Percentiles rank a stretch among this genome's conserved stretches.
These are phyloP conservation scores for Pelecanus crispus DNA, from an alignment of 2,113 vertebrate species.

Conservation along the genomic window DNA sequence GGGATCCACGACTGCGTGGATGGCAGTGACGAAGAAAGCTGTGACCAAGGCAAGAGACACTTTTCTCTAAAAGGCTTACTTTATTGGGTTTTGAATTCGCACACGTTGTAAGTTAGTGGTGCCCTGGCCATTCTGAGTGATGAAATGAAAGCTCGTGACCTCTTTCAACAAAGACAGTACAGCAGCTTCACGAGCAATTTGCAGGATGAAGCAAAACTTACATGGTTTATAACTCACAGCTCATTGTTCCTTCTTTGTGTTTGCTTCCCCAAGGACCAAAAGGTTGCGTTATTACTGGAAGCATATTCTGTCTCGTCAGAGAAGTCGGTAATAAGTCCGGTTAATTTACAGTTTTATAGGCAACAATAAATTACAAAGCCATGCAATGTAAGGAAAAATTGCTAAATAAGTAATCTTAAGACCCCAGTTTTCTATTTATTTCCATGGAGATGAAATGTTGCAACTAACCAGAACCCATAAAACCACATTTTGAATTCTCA, in stretches of 20 bases:
- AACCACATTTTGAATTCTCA: not conserved
- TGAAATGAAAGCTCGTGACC: not conserved
- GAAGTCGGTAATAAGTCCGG: not conserved
- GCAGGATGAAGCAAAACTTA: not conserved
- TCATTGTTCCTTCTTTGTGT: not conserved
- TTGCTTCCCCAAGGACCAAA: not conserved
- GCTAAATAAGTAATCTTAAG: not conserved
- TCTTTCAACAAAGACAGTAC: not conserved
- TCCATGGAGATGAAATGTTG: not conserved
- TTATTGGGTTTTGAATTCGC: not conserved
- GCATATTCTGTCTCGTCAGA: not conserved
- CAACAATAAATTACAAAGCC: not conserved
- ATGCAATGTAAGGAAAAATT: not conserved
- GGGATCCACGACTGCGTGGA: constrained; percentile 92
- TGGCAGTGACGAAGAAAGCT: constrained; percentile 92
- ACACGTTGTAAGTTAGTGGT: not conserved
- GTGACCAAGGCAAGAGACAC: constrained; percentile 71
- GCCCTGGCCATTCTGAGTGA: not conserved
- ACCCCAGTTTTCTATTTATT: not conserved
- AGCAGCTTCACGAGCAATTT: not conserved
- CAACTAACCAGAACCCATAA: not conserved
- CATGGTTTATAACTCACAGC: not conserved
- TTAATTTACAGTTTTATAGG: not conserved
- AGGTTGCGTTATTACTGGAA: not conserved
- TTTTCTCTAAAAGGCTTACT: not conserved